Percentiles rank a stretch among this genome's conserved stretches.
phyloP scores from a whole-genome alignment of 2,797 vertebrate genomes.

The Sebastes itinus region DNA sequence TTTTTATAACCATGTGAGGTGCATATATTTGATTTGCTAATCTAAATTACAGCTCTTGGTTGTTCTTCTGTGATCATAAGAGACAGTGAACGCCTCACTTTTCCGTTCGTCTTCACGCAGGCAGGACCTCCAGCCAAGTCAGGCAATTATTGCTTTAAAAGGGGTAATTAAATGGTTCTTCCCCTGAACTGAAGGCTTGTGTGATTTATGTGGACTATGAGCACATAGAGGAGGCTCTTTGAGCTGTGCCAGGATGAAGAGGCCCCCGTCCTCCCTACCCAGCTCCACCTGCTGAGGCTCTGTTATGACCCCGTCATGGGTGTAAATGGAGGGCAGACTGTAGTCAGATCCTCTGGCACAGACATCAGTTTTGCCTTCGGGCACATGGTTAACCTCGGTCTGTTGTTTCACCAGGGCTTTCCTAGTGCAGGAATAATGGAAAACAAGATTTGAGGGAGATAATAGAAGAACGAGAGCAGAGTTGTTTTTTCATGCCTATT shows the following conservation, averaged over 20 bases:
- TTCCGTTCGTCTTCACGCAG: slow-evolving; percentile 38
- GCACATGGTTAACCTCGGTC: slow-evolving; percentile 59
- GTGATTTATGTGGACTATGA: slow-evolving; percentile 66
- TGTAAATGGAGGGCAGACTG: slow-evolving; percentile 47
- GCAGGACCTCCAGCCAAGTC: slow-evolving; percentile 54
- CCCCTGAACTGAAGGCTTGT: slow-evolving; percentile 46
- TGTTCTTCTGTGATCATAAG: slow-evolving; percentile 24
- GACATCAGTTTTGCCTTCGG: slow-evolving; percentile 54
- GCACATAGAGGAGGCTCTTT: slow-evolving; percentile 54
- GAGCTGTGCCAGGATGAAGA: slow-evolving; percentile 55
- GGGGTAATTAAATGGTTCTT: slow-evolving; percentile 74
- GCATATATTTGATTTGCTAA: slow-evolving; percentile 7
- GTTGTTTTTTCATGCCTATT: slow-evolving; percentile 51
- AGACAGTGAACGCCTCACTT: slow-evolving; percentile 28
- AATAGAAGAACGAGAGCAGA: slow-evolving; percentile 48
- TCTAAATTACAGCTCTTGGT: slow-evolving; percentile 35
- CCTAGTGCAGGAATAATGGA: slow-evolving; percentile 59
- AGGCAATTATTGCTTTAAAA: slow-evolving; percentile 70
- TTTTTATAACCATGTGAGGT: slow-evolving; percentile 1
- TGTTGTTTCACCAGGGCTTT: slow-evolving; percentile 64
- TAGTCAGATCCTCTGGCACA: slow-evolving; percentile 63
- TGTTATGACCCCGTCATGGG: slow-evolving; percentile 64
- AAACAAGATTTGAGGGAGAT: slow-evolving; percentile 65
- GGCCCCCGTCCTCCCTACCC: slow-evolving; percentile 31
- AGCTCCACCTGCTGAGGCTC: slow-evolving; percentile 55